phyloP scores from a whole-genome alignment of 2,797 vertebrate genomes.

The Tamandua tetradactyla region DNA sequence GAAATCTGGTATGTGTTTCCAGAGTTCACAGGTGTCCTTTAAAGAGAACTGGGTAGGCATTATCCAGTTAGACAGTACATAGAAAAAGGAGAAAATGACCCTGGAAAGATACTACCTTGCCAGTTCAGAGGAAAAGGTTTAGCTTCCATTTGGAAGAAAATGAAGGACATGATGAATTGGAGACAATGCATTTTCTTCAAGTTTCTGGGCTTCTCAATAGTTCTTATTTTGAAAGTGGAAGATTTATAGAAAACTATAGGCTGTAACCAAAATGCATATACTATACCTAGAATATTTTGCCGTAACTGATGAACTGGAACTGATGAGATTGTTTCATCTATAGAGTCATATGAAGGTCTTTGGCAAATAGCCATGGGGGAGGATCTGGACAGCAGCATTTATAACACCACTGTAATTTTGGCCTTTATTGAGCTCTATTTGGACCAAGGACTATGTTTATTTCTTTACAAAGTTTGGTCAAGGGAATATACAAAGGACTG shows the following conservation, averaged over 20 bases:
- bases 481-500: constrained; percentile 26
- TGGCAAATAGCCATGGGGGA: constrained; percentile 41
- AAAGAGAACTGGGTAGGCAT: background rate
- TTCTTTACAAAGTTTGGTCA: constrained; percentile 47
- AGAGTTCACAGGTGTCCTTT: constrained; percentile 33
- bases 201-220: constrained; percentile 21
- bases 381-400: constrained; percentile 53
- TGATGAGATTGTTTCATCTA: constrained; percentile 47
- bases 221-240: constrained; percentile 19
- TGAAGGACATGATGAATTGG: background rate
- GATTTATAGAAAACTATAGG: constrained; percentile 33
- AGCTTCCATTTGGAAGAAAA: background rate
- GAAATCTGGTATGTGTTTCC: background rate
- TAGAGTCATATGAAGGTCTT: constrained; percentile 51
- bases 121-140: background rate
- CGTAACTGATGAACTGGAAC: constrained; percentile 47
- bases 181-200: background rate
- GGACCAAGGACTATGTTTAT: constrained; percentile 44
- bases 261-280: background rate
- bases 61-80: background rate
- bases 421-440: constrained; percentile 68
- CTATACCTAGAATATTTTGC: constrained; percentile 22
- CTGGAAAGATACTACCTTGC: background rate
- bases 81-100: background rate
- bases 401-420: constrained; percentile 35